These are phyloP conservation scores for Achlya flavicornis DNA, from an alignment of 2,888 invertebrate species.

Conservation along the genomic window DNA sequence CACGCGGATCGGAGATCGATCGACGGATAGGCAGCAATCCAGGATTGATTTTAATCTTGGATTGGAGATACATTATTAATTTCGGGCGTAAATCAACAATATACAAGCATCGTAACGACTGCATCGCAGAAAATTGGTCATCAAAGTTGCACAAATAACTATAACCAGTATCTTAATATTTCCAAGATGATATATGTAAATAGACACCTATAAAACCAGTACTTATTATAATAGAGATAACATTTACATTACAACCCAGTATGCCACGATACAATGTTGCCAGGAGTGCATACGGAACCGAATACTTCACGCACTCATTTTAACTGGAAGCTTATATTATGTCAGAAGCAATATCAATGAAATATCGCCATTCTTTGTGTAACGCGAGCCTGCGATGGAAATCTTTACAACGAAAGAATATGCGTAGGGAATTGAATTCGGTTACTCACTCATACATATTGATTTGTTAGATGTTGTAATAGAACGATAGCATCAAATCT, in stretches of 20 bases:
- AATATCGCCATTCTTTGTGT: constrained; percentile 23
- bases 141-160: no score
- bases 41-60: no score
- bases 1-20: no score
- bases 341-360: constrained; percentile 25
- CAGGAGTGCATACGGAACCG: not conserved
- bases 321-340: constrained; percentile 17
- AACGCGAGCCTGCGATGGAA: constrained; percentile 10
- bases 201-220: not conserved
- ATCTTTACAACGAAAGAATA: constrained; percentile 9
- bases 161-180: no score
- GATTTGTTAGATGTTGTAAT: constrained; percentile 1
- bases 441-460: not conserved
- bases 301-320: constrained; percentile 1
- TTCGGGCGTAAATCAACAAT: no score
- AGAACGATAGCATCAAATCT: not conserved
- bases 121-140: no score
- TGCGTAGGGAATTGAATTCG: constrained; percentile 11
- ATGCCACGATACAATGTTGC: not conserved
- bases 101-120: no score
- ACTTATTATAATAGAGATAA: not conserved
- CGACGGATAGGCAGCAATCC: no score
- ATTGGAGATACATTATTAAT: no score
- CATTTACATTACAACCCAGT: not conserved
- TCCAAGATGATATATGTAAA: no score